Conservation (phyloP, 2,113 vertebrate genomes). For the Cygnus buccinator region DNA sequence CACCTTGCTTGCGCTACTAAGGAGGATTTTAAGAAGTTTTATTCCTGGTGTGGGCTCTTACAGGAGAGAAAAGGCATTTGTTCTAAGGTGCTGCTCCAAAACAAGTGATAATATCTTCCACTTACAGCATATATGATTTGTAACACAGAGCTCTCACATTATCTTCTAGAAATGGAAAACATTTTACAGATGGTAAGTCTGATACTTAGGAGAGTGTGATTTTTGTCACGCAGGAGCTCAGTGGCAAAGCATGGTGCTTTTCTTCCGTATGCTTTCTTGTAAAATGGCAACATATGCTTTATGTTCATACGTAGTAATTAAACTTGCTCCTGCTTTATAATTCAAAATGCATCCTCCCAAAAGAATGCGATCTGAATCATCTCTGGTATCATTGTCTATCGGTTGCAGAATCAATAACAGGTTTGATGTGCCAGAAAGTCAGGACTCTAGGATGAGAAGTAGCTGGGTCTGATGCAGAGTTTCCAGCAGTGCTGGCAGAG, state of each 20-base stretch:
- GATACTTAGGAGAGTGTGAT: conserved; percentile 24
- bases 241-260: neutral
- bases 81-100: conserved; percentile 9
- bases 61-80: neutral
- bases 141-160: conserved; percentile 36
- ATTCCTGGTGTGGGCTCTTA: neutral
- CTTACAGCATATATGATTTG: neutral
- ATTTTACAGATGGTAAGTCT: conserved; percentile 57
- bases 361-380: neutral
- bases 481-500: neutral
- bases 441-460: neutral
- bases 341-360: neutral
- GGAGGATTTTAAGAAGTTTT: neutral
- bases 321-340: neutral
- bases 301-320: neutral
- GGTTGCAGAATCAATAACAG: neutral
- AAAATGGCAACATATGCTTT: conserved; percentile 60
- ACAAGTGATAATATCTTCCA: neutral
- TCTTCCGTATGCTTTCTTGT: neutral
- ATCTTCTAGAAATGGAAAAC: conserved; percentile 36
- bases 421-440: neutral
- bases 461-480: neutral
- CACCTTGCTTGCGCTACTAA: neutral
- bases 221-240: conserved; percentile 16
- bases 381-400: neutral